Conservation (phyloP, 92 coral and sea anemone species). For the Epizoanthus ramosus region DNA sequence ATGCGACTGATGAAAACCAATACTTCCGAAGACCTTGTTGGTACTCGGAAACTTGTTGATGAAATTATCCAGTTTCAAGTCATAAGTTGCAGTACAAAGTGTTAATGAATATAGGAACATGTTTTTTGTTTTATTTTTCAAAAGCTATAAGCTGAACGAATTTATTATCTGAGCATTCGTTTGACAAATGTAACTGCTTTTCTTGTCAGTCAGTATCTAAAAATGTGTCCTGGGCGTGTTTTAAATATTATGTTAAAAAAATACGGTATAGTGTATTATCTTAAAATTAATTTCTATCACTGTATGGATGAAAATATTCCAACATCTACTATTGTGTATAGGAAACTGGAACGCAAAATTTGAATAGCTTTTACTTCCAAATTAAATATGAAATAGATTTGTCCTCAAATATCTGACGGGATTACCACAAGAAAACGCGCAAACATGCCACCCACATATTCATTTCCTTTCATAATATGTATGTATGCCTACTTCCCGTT, state of each 20-base stretch:
- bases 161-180: no score
- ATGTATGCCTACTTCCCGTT: neutral
- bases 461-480: conserved; percentile 1
- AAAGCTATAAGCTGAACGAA: no score
- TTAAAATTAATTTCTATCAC: no score
- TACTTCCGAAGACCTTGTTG: neutral
- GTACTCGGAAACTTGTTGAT: conserved; percentile 1
- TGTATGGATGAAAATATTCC: no score
- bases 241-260: no score
- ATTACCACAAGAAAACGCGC: neutral
- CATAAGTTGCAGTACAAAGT: neutral
- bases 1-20: conserved; percentile 5
- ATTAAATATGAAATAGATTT: neutral
- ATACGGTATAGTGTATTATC: no score
- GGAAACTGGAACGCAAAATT: no score
- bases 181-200: no score
- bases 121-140: neutral
- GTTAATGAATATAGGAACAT: neutral
- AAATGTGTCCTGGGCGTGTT: no score
- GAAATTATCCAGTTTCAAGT: neutral
- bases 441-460: neutral
- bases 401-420: neutral
- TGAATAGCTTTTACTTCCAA: neutral
- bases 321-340: no score
- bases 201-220: no score